Conservation (phyloP, 1,140 invertebrate genomes). For the Ruditapes philippinarum region DNA sequence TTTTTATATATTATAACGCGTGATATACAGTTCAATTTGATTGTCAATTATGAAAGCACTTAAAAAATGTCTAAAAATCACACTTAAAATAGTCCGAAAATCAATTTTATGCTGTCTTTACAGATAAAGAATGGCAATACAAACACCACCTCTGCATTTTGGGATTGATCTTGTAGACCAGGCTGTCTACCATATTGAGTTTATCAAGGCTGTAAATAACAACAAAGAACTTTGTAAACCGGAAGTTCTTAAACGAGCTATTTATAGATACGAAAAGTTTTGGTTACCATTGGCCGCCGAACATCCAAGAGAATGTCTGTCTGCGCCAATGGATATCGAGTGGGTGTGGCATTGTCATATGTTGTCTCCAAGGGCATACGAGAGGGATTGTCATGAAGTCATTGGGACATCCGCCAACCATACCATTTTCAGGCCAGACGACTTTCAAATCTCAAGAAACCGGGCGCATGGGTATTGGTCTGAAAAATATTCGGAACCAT, state of each 20-base stretch:
- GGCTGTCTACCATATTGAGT: constrained; percentile 4
- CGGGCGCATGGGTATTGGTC: constrained; percentile 52
- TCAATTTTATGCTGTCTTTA: not conserved
- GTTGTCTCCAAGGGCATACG: constrained; percentile 85
- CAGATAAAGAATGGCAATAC: not conserved
- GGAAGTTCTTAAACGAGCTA: constrained; percentile 11
- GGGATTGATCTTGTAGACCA: constrained; percentile 21
- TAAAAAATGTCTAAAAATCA: no score
- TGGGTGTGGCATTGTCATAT: constrained; percentile 88
- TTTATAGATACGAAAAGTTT: constrained; percentile 50
- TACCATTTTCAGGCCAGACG: constrained; percentile 77
- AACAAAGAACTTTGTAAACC: not conserved
- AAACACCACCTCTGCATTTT: constrained; percentile 19
- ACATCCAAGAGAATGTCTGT: constrained; percentile 65
- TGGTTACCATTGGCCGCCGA: constrained; percentile 80
- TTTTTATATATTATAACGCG: no score
- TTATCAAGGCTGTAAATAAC: constrained; percentile 23
- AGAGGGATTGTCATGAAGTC: constrained; percentile 84
- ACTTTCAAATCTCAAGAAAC: constrained; percentile 63
- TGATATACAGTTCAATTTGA: no score
- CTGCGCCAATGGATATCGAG: constrained; percentile 87
- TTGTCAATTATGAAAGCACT: no score
- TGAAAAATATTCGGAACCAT: constrained; percentile 37
- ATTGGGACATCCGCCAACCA: constrained; percentile 85
- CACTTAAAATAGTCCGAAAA: no score